A percentile compares a stretch with the other conserved stretches of the same genome.
Evolutionary conservation across 2,797 vertebrate species (phyloP).

Genomic region (Diplodus sargus): DNA sequence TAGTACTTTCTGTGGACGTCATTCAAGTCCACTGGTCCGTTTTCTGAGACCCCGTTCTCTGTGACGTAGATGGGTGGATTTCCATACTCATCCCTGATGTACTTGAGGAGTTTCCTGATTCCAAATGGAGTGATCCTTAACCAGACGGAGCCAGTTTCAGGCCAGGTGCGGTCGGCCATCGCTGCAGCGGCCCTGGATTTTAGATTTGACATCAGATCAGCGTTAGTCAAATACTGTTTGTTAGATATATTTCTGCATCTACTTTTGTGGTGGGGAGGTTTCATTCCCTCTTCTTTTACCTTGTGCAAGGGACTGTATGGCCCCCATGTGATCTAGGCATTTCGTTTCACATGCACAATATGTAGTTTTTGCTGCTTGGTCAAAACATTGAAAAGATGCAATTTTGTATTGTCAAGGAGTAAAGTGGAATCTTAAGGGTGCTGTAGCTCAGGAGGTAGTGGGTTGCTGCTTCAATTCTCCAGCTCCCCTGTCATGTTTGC

Average conservation of each 20-base stretch:
- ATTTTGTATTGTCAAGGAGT: too few species aligned
- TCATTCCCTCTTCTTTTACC: neutral
- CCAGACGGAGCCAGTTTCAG: conserved; percentile 88
- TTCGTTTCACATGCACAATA: too few species aligned
- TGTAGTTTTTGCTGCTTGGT: too few species aligned
- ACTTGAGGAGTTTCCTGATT: conserved; percentile 89
- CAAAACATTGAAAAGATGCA: too few species aligned
- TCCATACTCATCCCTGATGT: conserved; percentile 90
- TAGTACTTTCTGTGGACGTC: conserved; percentile 86
- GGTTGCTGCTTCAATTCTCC: too few species aligned
- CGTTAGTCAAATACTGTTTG: neutral
- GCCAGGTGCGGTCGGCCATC: conserved; percentile 86
- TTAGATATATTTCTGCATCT: neutral
- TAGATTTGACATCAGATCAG: neutral
- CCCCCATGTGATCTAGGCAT: neutral
- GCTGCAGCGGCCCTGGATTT: conserved; percentile 82
- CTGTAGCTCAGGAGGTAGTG: too few species aligned
- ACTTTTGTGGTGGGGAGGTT: neutral
- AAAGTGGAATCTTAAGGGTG: too few species aligned
- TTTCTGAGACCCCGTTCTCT: conserved; percentile 90
- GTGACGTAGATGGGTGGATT: conserved; percentile 89
- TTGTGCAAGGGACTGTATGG: neutral
- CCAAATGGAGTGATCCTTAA: conserved; percentile 89
- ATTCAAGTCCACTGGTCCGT: conserved; percentile 80
- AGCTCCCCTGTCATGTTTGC: too few species aligned